Evolutionary conservation across 2,113 vertebrate genomes (phyloP), one percentile per base, ranked within the genome.

Genomic region (Blennius ocellaris): DNA sequence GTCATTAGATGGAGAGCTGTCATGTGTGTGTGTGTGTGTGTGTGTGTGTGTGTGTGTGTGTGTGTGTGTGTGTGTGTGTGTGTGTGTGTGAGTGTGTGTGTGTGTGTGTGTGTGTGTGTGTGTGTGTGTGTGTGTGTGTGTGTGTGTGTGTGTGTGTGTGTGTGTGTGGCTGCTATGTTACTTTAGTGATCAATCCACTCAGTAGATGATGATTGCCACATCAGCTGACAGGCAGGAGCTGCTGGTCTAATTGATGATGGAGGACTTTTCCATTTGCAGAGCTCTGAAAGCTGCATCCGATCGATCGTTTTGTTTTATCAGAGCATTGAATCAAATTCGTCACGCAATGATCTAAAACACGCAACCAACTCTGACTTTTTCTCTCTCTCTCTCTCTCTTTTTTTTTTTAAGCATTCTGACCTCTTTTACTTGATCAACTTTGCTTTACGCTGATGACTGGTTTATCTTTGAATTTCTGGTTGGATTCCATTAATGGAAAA

Each of bases 101-200:
- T 30, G 21, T n/a, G 39, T 80, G 72, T 50, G 54, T 15, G n/a
- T 66, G 60, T 62, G 53, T 51, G 53, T 41, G 73, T 78, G 45
- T 49, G 21, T 30, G 21, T 30, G 21, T 30, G 21, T 30, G 21
- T 30, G 21, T 30, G 21, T n/a, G 39, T 78, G 45, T 49, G 21
- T 30, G 21, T 30, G 21, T 30, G 21, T 30, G 21, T 30, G 21
- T 30, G 21, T n/a, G 39, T 80, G 72, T 50, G 54, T 15, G n/a
- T 66, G 60, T 62, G 53, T 51, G 53, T 41, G 73, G 72, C 53
- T 45, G 74, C 62, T 55, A 72, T 75, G 38, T 45, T 43, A 47
- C 50, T 78, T 61, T 78, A 82, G 85, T 80, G 83, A 87, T 75
- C 81, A 65, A 17, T 76, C 40, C 56, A n/a, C 73, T 69, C 14